These are phyloP conservation scores for Sinhomidia bicolor DNA, from an alignment of 2,888 invertebrate genomes.

Conservation along the genomic window DNA sequence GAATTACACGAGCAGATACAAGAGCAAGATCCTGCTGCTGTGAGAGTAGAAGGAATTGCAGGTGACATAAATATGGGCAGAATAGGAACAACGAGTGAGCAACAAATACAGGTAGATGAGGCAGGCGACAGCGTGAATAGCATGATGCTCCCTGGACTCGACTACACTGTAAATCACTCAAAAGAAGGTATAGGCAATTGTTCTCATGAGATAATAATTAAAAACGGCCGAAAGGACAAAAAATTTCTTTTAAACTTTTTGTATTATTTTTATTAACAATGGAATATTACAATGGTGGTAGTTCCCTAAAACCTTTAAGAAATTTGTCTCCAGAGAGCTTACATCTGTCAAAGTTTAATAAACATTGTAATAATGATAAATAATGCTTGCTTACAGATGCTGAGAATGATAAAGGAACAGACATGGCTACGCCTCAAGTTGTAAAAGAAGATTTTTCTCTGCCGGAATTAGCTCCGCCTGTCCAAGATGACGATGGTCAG, in stretches of 20 bases:
- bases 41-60: neutral
- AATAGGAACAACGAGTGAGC: neutral
- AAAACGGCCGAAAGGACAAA: too few relatives aligned
- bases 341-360: neutral
- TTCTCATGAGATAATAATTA: too few relatives aligned
- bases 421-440: neutral
- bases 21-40: neutral
- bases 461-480: slow-evolving; percentile 48
- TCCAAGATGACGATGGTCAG: neutral
- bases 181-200: too few relatives aligned
- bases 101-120: neutral
- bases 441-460: slow-evolving; percentile 47
- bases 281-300: too few relatives aligned
- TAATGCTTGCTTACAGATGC: slow-evolving; percentile 55
- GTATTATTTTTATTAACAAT: too few relatives aligned
- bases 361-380: neutral
- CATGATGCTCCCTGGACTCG: too few relatives aligned
- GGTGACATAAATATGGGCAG: neutral
- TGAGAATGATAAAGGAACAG: neutral
- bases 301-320: too few relatives aligned
- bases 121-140: slow-evolving; percentile 52
- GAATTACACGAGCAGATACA: neutral
- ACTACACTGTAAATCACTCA: too few relatives aligned
- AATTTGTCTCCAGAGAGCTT: neutral
- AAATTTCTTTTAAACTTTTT: too few relatives aligned